phyloP scores from a whole-genome alignment of 30 jellyfish, hydroid and myxozoan genomes.

The Phacellophora camtschatica region DNA sequence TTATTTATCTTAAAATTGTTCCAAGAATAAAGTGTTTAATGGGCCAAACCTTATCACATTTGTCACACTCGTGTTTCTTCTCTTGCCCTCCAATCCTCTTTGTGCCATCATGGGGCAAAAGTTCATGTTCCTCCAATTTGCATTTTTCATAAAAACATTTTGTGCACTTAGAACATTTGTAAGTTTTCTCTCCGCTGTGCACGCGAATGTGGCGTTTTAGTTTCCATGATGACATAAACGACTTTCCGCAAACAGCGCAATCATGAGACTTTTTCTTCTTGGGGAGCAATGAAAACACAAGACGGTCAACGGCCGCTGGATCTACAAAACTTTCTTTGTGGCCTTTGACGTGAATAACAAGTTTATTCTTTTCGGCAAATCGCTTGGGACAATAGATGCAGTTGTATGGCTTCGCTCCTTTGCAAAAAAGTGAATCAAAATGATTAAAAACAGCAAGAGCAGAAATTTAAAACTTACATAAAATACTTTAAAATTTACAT shows the following conservation, averaged over 20 bases:
- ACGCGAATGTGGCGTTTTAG: constrained; percentile 59
- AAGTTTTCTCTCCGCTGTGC: constrained; percentile 69
- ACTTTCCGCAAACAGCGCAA: constrained; percentile 38
- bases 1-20: too few species aligned
- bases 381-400: constrained; percentile 72
- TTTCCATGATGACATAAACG: constrained; percentile 63
- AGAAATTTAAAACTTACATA: too few species aligned
- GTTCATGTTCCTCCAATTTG: constrained; percentile 55
- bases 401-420: constrained; percentile 72
- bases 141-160: constrained; percentile 52
- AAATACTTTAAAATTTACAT: too few species aligned
- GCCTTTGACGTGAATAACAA: constrained; percentile 38
- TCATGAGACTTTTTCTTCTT: constrained; percentile 53
- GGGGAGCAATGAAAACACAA: constrained; percentile 47
- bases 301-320: constrained; percentile 61
- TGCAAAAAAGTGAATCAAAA: neutral
- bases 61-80: constrained; percentile 38
- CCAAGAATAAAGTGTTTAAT: too few species aligned
- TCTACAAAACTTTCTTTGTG: constrained; percentile 69
- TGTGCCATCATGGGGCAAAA: constrained; percentile 54
- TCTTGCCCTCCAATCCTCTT: constrained; percentile 14
- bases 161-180: constrained; percentile 52
- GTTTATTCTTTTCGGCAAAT: constrained; percentile 64
- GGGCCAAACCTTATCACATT: constrained; percentile 57
- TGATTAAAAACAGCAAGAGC: too few species aligned